Evolutionary conservation across 1,140 invertebrate species (phyloP).

Genomic region (Drosophila aff.): DNA sequence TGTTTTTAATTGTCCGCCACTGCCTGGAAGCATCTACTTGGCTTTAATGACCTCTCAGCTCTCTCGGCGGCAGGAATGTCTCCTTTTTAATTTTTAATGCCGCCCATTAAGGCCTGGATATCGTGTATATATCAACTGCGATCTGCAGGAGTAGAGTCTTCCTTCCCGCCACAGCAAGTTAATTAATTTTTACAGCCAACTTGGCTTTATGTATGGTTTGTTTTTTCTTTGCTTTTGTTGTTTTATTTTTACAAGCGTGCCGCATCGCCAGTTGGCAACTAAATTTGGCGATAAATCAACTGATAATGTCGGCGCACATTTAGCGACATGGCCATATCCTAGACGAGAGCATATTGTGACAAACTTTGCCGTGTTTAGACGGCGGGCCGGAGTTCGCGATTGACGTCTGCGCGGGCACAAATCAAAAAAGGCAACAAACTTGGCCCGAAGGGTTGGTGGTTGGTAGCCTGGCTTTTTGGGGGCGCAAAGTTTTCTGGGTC

Average conservation of each 20-base stretch:
- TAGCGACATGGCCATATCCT: conserved; percentile 39
- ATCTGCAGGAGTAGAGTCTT: conserved; percentile 5
- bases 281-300: conserved; percentile 81
- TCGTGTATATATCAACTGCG: conserved; percentile 55
- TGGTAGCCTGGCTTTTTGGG: not conserved
- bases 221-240: not conserved
- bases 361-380: conserved; percentile 46
- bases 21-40: conserved; percentile 35
- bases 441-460: conserved; percentile 11
- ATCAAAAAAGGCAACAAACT: conserved; percentile 43
- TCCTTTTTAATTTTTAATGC: conserved; percentile 64
- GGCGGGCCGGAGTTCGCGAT: conserved; percentile 19
- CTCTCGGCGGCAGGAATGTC: conserved; percentile 16
- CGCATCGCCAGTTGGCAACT: conserved; percentile 54
- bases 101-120: conserved; percentile 54
- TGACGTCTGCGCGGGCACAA: conserved; percentile 19
- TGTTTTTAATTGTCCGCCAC: conserved; percentile 76
- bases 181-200: conserved; percentile 70
- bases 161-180: conserved; percentile 59
- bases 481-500: conserved; percentile 42
- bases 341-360: conserved; percentile 30
- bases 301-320: conserved; percentile 77
- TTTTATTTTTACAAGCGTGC: conserved; percentile 51
- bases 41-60: conserved; percentile 59
- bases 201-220: conserved; percentile 26